A percentile compares a stretch with the other conserved stretches of the same genome.
phyloP scores from a whole-genome alignment of 2,888 invertebrate genomes.

The Dolomedes plantarius region DNA sequence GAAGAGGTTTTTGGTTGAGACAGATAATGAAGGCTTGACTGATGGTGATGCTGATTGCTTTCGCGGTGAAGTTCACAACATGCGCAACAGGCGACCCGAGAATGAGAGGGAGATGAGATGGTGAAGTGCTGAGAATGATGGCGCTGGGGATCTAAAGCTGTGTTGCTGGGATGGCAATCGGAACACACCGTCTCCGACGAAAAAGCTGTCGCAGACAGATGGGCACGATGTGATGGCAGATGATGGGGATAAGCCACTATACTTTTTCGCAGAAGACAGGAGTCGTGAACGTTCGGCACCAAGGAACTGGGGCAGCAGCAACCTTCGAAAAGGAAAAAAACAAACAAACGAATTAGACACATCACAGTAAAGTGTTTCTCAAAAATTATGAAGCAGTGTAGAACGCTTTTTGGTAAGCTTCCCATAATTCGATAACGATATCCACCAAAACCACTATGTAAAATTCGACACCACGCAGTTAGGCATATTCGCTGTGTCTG shows the following conservation, averaged over 20 bases:
- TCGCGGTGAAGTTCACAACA: slow-evolving; percentile 36
- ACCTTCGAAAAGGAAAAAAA: slow-evolving; percentile 30
- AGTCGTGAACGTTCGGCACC: slow-evolving; percentile 54
- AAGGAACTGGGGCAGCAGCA: slow-evolving; percentile 47
- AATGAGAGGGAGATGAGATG: slow-evolving; percentile 9
- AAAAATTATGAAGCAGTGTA: too few relatives aligned
- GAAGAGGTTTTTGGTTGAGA: slow-evolving; percentile 42
- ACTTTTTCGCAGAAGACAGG: slow-evolving; percentile 43
- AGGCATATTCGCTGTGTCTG: too few relatives aligned
- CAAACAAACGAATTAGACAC: neutral
- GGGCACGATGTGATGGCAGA: slow-evolving; percentile 22
- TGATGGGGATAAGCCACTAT: slow-evolving; percentile 51
- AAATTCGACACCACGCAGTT: too few relatives aligned
- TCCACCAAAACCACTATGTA: too few relatives aligned
- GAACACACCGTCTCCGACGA: slow-evolving; percentile 26
- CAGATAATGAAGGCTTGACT: slow-evolving; percentile 43
- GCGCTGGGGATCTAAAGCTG: slow-evolving; percentile 4
- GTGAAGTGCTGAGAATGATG: slow-evolving; percentile 29
- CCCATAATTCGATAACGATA: too few relatives aligned
- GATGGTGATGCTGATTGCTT: slow-evolving; percentile 32
- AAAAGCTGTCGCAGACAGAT: slow-evolving; percentile 8
- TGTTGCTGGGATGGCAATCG: slow-evolving; percentile 23
- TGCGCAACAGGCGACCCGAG: slow-evolving; percentile 18
- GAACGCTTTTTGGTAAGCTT: too few relatives aligned
- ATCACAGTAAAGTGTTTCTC: too few relatives aligned